Percentiles rank a stretch among this genome's conserved stretches.
Conservation (phyloP, 2,888 invertebrate genomes). For the Acleris laterana region DNA sequence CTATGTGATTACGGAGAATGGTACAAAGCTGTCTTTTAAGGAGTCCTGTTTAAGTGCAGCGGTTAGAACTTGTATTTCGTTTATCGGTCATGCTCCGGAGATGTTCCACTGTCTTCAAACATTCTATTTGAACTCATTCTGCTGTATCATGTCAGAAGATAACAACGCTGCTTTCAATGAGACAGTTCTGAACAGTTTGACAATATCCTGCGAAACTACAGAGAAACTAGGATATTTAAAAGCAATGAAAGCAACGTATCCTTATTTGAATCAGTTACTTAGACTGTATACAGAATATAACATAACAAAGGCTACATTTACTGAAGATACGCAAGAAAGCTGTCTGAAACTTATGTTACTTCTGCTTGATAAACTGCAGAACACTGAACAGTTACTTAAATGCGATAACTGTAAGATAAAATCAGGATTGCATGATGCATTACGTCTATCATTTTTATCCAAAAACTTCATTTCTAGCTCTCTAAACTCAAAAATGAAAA, state of each 20-base stretch:
- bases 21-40: constrained; percentile 54
- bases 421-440: constrained; percentile 64
- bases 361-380: constrained; percentile 53
- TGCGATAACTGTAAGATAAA: constrained; percentile 67
- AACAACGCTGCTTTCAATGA: constrained; percentile 46
- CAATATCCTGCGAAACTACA: constrained; percentile 54
- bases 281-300: constrained; percentile 62
- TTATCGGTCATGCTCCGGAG: constrained; percentile 57
- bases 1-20: constrained; percentile 63
- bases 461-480: constrained; percentile 59
- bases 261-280: constrained; percentile 64
- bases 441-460: constrained; percentile 60
- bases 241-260: constrained; percentile 58
- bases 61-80: constrained; percentile 47
- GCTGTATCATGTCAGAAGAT: constrained; percentile 55
- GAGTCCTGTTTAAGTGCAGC: constrained; percentile 48
- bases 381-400: constrained; percentile 60
- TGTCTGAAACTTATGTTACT: constrained; percentile 59
- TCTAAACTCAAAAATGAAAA: constrained; percentile 44
- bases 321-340: constrained; percentile 46
- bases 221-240: constrained; percentile 58
- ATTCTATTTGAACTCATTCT: constrained; percentile 62
- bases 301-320: constrained; percentile 42
- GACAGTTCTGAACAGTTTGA: constrained; percentile 54
- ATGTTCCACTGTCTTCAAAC: constrained; percentile 66